Evolutionary conservation across 1,140 invertebrate species (phyloP), one percentile per base, ranked within the genome.

Genomic region (Nomia melanderi): DNA sequence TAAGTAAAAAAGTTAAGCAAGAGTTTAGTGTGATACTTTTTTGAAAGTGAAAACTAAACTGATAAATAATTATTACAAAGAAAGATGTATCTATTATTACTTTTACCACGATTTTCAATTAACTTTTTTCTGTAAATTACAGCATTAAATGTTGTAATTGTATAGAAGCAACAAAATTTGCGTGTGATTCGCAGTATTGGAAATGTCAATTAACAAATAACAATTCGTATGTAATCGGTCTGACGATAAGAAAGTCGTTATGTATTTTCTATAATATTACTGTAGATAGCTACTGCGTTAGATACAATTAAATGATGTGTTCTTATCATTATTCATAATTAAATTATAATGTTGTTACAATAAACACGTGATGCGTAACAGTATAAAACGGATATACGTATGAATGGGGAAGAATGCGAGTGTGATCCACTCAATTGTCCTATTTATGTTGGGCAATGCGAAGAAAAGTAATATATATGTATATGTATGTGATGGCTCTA

Each of bases 241-340:
- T 75, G 65, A 76, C 41, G 77, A 85, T 71, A 66, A 78, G 76
- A 83, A 85, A 83, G 57, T 83, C 69, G 84, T 82, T 83, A 57
- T 85, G 81, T 87, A 87, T 87, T 87, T 87, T 87, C 78, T 87
- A 87, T 86, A 81, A 87, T 75, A 70, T 86, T 83, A 74, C 74
- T 74, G 64, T 84, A 85, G 66, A 69, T 81, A 87, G 75, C 67
- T 74, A 80, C 56, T 84, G 77, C 79, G 66, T 82, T 83, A 83
- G 80, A 78, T 80, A 66, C 57, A 75, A 81, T 81, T 83, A 79
- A 86, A 86, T 44, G 31, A 87, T 86, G 86, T 84, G 86, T 87
- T 87, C 84, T 87, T 86, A 86, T 86, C 62, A 82, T 82, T 70
- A 82, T 84, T 82, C 60, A 54, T 84, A 84, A 84, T 87, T 78